Evolutionary conservation across 2,113 vertebrate genomes (phyloP).

Genomic region (Jaculus jaculus): DNA sequence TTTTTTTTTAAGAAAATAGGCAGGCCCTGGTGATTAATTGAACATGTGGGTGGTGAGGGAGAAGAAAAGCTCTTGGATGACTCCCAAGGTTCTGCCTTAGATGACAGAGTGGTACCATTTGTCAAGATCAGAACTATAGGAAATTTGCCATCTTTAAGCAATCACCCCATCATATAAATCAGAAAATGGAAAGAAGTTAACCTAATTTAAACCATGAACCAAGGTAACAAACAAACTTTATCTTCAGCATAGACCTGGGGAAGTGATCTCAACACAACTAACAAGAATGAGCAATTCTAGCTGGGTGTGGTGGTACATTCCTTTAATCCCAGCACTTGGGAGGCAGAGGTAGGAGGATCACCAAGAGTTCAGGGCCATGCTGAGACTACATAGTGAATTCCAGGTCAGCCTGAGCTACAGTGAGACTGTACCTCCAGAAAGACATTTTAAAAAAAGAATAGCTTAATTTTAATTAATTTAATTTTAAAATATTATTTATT

Average conservation of each 20-base stretch:
- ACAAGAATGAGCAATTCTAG: background rate
- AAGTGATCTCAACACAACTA: conserved; percentile 20
- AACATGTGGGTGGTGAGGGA: conserved; percentile 45
- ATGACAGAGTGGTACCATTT: conserved; percentile 44
- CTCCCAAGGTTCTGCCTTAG: conserved; percentile 4
- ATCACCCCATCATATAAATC: conserved; percentile 68
- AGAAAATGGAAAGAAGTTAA: conserved; percentile 30
- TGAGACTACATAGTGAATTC: no score
- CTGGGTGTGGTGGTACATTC: no score
- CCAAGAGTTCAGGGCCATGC: no score
- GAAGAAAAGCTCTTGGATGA: background rate
- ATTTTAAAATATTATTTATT: no score
- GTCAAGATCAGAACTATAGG: background rate
- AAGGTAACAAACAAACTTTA: conserved; percentile 66
- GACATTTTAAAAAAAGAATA: no score
- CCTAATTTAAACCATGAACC: conserved; percentile 69
- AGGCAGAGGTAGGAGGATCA: no score
- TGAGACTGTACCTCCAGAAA: no score
- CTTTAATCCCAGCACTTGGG: no score
- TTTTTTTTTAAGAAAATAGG: background rate
- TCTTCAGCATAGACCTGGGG: conserved; percentile 50
- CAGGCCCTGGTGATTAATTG: conserved; percentile 47
- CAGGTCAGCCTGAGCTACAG: no score
- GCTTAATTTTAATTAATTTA: no score
- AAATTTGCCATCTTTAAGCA: conserved; percentile 68